Conservation (phyloP, 1,140 invertebrate species). For the Nylanderia fulva region DNA sequence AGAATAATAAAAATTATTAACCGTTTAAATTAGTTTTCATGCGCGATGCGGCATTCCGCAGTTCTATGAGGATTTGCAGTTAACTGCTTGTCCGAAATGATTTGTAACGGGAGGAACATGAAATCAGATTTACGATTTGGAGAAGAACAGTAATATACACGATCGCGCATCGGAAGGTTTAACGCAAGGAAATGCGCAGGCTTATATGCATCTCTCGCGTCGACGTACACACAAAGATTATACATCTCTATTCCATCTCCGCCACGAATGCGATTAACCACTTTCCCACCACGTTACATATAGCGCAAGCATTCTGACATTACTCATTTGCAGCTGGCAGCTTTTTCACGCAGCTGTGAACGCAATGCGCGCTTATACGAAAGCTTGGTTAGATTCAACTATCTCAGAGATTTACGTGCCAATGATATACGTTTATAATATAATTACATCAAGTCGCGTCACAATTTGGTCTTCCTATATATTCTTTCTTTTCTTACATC, state of each 20-base stretch:
- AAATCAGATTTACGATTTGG: slow-evolving; percentile 18
- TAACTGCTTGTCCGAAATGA: slow-evolving; percentile 18
- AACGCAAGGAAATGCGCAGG: neutral
- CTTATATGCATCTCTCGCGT: neutral
- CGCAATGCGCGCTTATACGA: slow-evolving; percentile 1
- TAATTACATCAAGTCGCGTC: slow-evolving; percentile 15
- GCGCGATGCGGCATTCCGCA: neutral
- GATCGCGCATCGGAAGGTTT: neutral
- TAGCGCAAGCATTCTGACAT: slow-evolving; percentile 36
- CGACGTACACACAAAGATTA: slow-evolving; percentile 23
- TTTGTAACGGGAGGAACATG: neutral
- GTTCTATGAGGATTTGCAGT: neutral
- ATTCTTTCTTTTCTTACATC: no score
- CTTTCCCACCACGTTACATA: slow-evolving; percentile 53
- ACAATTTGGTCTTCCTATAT: neutral
- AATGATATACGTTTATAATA: slow-evolving; percentile 30
- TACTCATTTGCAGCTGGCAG: slow-evolving; percentile 58
- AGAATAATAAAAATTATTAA: neutral
- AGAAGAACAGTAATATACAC: neutral
- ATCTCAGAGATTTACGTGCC: slow-evolving; percentile 39
- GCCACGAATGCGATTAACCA: slow-evolving; percentile 33
- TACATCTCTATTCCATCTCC: slow-evolving; percentile 49
- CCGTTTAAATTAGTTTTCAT: neutral
- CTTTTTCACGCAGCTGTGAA: slow-evolving; percentile 53
- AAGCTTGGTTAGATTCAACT: slow-evolving; percentile 39